These are phyloP conservation scores for Charina bottae DNA, from an alignment of 2,113 vertebrate species.

Conservation along the genomic window DNA sequence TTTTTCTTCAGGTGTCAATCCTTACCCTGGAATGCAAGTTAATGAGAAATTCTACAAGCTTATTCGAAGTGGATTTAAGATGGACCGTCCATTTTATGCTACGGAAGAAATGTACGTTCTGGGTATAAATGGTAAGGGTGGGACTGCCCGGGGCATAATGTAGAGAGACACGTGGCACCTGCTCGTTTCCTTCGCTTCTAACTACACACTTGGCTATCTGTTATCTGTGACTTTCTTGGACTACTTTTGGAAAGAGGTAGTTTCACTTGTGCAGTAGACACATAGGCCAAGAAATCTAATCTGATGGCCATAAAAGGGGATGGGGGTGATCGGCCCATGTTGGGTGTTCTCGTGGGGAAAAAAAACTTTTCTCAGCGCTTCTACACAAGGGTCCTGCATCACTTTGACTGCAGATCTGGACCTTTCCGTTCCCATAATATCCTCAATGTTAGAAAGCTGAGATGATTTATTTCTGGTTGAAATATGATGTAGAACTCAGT, in stretches of 20 bases:
- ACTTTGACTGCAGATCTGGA: not conserved
- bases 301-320: not conserved
- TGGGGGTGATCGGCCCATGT: not conserved
- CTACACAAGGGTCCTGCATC: not conserved
- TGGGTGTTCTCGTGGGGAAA: not conserved
- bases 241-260: not conserved
- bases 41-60: slow-evolving; percentile 89
- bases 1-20: slow-evolving; percentile 84
- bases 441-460: no score
- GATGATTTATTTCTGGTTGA: no score
- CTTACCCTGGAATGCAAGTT: slow-evolving; percentile 93
- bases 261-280: not conserved
- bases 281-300: not conserved
- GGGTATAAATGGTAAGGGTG: not conserved
- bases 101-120: slow-evolving; percentile 84
- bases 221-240: not conserved
- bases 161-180: not conserved
- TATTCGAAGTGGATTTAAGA: slow-evolving; percentile 91
- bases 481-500: no score
- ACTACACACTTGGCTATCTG: not conserved
- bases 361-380: not conserved
- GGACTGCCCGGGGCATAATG: not conserved
- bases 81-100: slow-evolving; percentile 93
- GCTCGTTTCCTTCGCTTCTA: not conserved
- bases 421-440: not conserved